Evolutionary conservation across 2,888 invertebrate species (phyloP).

Genomic region (Rhorus exstirpatorius): DNA sequence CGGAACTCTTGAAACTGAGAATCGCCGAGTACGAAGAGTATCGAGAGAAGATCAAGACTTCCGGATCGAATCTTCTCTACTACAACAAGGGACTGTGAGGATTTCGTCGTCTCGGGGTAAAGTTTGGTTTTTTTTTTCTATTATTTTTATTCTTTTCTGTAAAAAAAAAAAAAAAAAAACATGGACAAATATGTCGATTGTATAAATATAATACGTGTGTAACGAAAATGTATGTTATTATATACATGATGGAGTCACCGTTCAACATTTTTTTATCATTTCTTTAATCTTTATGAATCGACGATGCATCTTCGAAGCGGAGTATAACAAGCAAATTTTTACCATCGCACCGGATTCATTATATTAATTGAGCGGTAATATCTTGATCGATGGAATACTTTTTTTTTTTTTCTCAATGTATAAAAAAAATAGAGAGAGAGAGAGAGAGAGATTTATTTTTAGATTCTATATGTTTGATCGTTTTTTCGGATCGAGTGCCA

Average conservation of each 20-base stretch:
- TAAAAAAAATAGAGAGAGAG: conserved; percentile 3
- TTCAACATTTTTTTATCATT: conserved; percentile 4
- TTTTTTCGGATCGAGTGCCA: conserved; percentile 6
- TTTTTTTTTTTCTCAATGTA: conserved; percentile 15
- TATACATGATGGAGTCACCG: conserved; percentile 57
- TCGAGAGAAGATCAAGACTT: conserved; percentile 32
- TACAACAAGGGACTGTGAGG: conserved; percentile 75
- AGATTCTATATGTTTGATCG: conserved; percentile 35
- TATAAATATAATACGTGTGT: conserved; percentile 62
- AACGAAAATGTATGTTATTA: conserved; percentile 60
- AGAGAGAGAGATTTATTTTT: background rate
- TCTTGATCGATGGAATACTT: conserved; percentile 36
- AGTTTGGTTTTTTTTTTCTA: conserved; percentile 25
- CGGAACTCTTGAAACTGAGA: conserved; percentile 56
- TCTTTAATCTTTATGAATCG: conserved; percentile 8
- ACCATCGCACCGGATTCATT: conserved; percentile 27
- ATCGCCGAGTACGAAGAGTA: conserved; percentile 60
- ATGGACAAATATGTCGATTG: conserved; percentile 54
- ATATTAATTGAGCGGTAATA: conserved; percentile 62
- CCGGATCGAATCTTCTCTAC: conserved; percentile 66
- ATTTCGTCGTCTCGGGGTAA: conserved; percentile 15
- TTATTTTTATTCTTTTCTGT: conserved; percentile 38
- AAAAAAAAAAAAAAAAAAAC: conserved; percentile 51
- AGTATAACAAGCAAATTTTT: background rate
- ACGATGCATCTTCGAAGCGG: conserved; percentile 4